A percentile compares a stretch with the other conserved stretches of the same genome.
Conservation (phyloP, 2,797 vertebrate species). For the Pipistrellus kuhlii region DNA sequence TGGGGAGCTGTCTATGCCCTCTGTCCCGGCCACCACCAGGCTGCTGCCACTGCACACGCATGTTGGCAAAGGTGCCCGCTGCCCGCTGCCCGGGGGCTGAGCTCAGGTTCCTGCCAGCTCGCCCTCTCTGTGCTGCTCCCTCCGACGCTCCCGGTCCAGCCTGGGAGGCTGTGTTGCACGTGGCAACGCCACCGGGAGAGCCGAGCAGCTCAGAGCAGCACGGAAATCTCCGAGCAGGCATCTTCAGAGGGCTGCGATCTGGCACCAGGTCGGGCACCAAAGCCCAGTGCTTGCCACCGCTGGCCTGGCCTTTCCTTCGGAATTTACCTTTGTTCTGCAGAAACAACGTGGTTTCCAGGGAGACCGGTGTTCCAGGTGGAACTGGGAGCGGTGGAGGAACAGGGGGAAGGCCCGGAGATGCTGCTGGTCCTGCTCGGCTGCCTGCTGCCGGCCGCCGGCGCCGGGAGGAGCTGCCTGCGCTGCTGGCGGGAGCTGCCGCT, state of each 20-base stretch:
- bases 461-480: conserved; percentile 21
- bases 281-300: not conserved
- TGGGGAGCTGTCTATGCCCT: not conserved
- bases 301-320: not conserved
- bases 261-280: not conserved
- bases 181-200: not conserved
- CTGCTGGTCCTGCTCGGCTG: conserved; percentile 60
- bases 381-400: not conserved
- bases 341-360: conserved; percentile 54
- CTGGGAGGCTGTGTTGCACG: not conserved
- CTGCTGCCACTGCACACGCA: not conserved
- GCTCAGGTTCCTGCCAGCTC: not conserved
- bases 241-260: not conserved
- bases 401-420: conserved; percentile 36
- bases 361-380: not conserved
- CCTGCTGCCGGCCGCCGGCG: not conserved
- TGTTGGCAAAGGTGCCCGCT: not conserved
- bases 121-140: not conserved
- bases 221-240: not conserved
- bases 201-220: not conserved
- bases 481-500: conserved; percentile 73
- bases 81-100: not conserved
- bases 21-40: not conserved
- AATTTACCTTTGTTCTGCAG: conserved; percentile 28
- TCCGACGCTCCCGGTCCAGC: not conserved